Percentiles rank a stretch among this genome's conserved stretches.
Conservation (phyloP, 2,797 vertebrate genomes). For the Pteronotus mesoamericanus region DNA sequence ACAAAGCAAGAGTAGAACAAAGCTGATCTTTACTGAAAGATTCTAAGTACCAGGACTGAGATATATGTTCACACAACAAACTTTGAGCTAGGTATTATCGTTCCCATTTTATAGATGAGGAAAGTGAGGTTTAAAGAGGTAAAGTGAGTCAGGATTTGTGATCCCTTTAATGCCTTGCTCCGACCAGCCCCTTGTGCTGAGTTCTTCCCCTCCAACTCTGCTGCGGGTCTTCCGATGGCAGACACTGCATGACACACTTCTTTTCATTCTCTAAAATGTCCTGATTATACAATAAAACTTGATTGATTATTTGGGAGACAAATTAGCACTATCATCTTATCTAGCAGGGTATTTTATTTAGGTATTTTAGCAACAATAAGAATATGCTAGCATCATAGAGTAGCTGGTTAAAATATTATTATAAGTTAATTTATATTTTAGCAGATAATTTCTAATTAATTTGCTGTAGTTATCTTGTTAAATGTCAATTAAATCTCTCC, state of each 20-base stretch:
- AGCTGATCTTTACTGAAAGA: not conserved
- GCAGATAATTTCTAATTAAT: constrained; percentile 87
- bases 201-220: not conserved
- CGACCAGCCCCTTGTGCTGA: not conserved
- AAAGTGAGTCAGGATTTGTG: not conserved
- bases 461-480: constrained; percentile 85
- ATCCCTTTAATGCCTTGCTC: not conserved
- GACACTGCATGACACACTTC: not conserved
- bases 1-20: not conserved
- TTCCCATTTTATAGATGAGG: not conserved
- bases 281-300: constrained; percentile 33
- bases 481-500: constrained; percentile 85
- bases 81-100: not conserved
- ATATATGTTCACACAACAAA: not conserved
- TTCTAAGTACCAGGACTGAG: not conserved
- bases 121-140: not conserved
- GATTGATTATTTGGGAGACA: constrained; percentile 57
- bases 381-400: constrained; percentile 66
- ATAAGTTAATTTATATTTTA: constrained; percentile 85
- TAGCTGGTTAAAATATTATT: constrained; percentile 83
- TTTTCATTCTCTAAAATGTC: not conserved
- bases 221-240: not conserved
- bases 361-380: constrained; percentile 71
- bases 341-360: constrained; percentile 75
- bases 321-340: constrained; percentile 42